phyloP scores from a whole-genome alignment of 2,888 invertebrate genomes.

The Nomada lathburiana region DNA sequence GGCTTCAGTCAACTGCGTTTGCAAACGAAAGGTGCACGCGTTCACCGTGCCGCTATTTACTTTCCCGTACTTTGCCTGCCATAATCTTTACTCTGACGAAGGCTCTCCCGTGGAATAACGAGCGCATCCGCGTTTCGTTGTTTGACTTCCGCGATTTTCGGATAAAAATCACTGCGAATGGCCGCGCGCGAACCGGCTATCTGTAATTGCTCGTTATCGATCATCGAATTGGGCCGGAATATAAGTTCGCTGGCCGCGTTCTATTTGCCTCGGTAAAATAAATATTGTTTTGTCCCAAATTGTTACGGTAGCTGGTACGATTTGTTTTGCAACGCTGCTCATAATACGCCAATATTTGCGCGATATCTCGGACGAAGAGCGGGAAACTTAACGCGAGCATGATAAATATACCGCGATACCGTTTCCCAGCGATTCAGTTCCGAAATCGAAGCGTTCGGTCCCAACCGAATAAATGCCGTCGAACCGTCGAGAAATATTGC shows the following conservation, averaged over 20 bases:
- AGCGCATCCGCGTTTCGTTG: background rate
- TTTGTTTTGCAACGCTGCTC: conserved; percentile 1
- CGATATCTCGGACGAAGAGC: conserved; percentile 4
- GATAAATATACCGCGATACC: background rate
- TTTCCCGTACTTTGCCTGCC: background rate
- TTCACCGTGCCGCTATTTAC: background rate
- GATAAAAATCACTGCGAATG: too few relatives aligned
- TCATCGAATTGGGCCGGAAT: background rate
- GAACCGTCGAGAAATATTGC: too few relatives aligned
- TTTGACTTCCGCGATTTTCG: background rate
- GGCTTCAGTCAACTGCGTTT: conserved; percentile 1
- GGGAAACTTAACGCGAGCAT: background rate
- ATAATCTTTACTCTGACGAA: background rate
- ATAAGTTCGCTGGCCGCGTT: background rate
- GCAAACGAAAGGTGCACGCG: too few relatives aligned
- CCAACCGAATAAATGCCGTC: too few relatives aligned
- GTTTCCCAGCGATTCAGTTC: too few relatives aligned
- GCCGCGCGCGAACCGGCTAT: background rate
- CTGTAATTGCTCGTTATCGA: conserved; percentile 15
- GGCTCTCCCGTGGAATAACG: background rate
- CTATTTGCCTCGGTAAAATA: conserved; percentile 25
- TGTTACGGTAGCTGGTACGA: background rate
- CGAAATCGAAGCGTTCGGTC: too few relatives aligned
- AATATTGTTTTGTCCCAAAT: conserved; percentile 12
- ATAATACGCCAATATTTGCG: conserved; percentile 13